Conservation (phyloP, 2,888 invertebrate species). For the Limnephilus lunatus region DNA sequence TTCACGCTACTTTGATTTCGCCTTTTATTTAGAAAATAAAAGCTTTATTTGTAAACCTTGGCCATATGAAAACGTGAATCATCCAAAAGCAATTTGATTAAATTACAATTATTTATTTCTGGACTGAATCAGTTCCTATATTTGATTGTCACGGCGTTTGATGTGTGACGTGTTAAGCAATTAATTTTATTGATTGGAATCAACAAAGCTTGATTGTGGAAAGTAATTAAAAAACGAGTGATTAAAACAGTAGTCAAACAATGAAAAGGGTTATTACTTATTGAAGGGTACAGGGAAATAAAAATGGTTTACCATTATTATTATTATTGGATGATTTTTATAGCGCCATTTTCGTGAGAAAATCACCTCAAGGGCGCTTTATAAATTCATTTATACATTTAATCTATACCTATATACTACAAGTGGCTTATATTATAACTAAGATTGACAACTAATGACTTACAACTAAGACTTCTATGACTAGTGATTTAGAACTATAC, state of each 20-base stretch:
- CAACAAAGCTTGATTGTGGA: background rate
- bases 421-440: too few relatives aligned
- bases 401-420: too few relatives aligned
- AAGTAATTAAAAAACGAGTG: background rate
- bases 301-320: background rate
- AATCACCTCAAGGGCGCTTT: too few relatives aligned
- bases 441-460: too few relatives aligned
- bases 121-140: background rate
- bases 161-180: background rate
- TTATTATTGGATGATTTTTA: too few relatives aligned
- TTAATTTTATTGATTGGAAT: background rate
- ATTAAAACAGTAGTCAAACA: background rate
- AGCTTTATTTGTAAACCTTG: background rate
- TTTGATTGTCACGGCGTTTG: background rate
- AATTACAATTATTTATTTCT: background rate
- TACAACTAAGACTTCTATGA: too few relatives aligned
- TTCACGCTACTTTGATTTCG: too few relatives aligned
- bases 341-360: too few relatives aligned
- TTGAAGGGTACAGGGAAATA: background rate
- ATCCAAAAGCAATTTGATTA: background rate
- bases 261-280: background rate
- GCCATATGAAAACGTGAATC: background rate
- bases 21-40: too few relatives aligned
- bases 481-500: too few relatives aligned
- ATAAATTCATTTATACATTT: too few relatives aligned